Conservation (phyloP, 2,888 invertebrate genomes). For the Noctua pronuba region DNA sequence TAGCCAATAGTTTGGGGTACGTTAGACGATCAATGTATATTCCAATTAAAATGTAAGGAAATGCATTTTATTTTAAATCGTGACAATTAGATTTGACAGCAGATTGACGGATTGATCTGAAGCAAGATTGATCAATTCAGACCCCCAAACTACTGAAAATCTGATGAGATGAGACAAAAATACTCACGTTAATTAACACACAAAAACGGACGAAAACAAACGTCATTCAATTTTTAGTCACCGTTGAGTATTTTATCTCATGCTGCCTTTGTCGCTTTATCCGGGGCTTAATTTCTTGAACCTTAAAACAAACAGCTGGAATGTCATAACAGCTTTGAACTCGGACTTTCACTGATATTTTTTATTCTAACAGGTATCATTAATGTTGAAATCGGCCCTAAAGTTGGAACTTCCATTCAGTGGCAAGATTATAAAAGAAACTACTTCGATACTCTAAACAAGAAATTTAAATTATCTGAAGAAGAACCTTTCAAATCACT, state of each 20-base stretch:
- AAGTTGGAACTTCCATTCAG: conserved; percentile 62
- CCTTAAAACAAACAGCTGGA: background rate
- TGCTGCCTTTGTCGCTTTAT: background rate
- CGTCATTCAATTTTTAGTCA: background rate
- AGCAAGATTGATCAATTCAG: background rate
- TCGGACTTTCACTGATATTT: background rate
- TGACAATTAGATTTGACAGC: background rate
- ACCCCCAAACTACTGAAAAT: background rate
- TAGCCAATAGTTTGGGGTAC: background rate
- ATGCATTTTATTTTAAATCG: background rate
- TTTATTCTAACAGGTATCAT: conserved; percentile 40
- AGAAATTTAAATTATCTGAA: conserved; percentile 81
- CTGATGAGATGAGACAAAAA: background rate
- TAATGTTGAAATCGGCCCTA: conserved; percentile 29
- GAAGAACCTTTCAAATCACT: conserved; percentile 81
- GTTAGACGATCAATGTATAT: background rate
- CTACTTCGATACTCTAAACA: conserved; percentile 85
- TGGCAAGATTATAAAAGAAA: conserved; percentile 88
- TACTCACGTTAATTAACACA: too few relatives aligned
- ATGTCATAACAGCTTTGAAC: background rate
- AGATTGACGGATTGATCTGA: background rate
- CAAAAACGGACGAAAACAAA: background rate
- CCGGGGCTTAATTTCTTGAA: background rate
- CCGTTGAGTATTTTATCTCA: background rate
- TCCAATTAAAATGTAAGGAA: too few relatives aligned